Percentiles rank a stretch among this genome's conserved stretches.
These are phyloP conservation scores for Athrips mouffetella DNA, from an alignment of 2,888 invertebrate species.

Conservation along the genomic window DNA sequence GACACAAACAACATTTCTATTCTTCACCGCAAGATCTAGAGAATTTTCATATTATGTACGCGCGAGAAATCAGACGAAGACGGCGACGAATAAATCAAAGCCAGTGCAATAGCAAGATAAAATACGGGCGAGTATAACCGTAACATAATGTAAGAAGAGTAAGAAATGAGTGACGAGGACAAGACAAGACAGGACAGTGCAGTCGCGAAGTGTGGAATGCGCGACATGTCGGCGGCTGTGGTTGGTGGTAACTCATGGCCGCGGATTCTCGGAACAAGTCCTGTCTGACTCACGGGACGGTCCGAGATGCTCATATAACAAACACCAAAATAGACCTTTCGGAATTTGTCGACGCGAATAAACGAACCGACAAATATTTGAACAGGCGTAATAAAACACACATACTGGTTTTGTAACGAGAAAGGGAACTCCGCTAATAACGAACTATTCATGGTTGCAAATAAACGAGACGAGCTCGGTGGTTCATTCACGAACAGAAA, in stretches of 20 bases:
- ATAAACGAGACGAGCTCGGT: constrained; percentile 23
- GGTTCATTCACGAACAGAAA: constrained; percentile 25
- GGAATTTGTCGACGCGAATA: constrained; percentile 14
- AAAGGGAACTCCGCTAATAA: constrained; percentile 9
- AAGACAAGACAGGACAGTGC: constrained; percentile 26
- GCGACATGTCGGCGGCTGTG: constrained; percentile 31
- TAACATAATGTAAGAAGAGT: constrained; percentile 22
- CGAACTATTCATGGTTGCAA: constrained; percentile 17
- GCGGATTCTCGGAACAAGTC: constrained; percentile 51
- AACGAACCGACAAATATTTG: constrained; percentile 11
- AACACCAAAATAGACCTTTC: constrained; percentile 48
- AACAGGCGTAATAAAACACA: constrained; percentile 8
- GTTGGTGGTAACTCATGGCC: constrained; percentile 24
- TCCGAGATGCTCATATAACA: constrained; percentile 51
- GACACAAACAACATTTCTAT: background rate
- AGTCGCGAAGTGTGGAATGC: constrained; percentile 40
- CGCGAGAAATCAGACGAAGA: background rate
- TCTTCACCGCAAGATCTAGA: background rate
- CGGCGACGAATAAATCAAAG: constrained; percentile 1
- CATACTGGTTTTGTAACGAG: constrained; percentile 9
- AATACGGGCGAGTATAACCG: background rate
- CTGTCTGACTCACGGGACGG: constrained; percentile 51
- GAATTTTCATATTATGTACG: background rate
- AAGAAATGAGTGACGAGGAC: constrained; percentile 27
- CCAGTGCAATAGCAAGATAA: constrained; percentile 8